Conservation (phyloP, 2,888 invertebrate species). For the Drosophila recens region DNA sequence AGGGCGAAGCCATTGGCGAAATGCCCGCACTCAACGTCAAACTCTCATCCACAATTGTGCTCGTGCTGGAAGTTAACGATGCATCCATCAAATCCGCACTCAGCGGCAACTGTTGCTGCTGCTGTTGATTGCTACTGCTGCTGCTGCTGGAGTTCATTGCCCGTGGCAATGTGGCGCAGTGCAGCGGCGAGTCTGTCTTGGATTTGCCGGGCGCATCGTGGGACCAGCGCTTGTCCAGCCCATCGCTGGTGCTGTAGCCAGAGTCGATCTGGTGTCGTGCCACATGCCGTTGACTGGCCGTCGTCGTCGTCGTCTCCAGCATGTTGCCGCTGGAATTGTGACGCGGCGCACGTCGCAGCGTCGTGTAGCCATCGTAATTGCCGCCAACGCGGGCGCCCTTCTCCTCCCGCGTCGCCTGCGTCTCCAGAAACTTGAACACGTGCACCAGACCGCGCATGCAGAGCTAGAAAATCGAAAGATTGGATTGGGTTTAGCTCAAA, state of each 20-base stretch:
- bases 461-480: slow-evolving; percentile 61
- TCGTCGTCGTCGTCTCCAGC: slow-evolving; percentile 66
- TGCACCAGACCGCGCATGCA: slow-evolving; percentile 97
- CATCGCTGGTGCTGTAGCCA: slow-evolving; percentile 95
- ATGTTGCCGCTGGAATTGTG: slow-evolving; percentile 82
- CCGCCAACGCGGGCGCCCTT: slow-evolving; percentile 83
- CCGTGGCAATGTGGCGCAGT: slow-evolving; percentile 75
- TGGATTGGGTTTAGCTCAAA: not conserved
- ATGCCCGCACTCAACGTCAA: slow-evolving; percentile 58
- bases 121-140: slow-evolving; percentile 25
- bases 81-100: slow-evolving; percentile 81
- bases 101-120: slow-evolving; percentile 46
- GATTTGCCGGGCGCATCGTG: slow-evolving; percentile 87
- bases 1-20: slow-evolving; percentile 70
- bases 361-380: slow-evolving; percentile 85
- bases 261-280: slow-evolving; percentile 92
- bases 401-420: slow-evolving; percentile 91
- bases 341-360: slow-evolving; percentile 83
- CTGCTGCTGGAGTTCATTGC: slow-evolving; percentile 61
- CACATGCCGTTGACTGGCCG: slow-evolving; percentile 68
- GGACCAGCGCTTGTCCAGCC: slow-evolving; percentile 93
- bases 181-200: slow-evolving; percentile 83
- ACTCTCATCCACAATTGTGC: slow-evolving; percentile 82
- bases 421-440: slow-evolving; percentile 97
- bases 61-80: slow-evolving; percentile 81